Evolutionary conservation across 30 jellyfish, hydroid and myxozoan species (phyloP).

Genomic region (Aurelia sp.): DNA sequence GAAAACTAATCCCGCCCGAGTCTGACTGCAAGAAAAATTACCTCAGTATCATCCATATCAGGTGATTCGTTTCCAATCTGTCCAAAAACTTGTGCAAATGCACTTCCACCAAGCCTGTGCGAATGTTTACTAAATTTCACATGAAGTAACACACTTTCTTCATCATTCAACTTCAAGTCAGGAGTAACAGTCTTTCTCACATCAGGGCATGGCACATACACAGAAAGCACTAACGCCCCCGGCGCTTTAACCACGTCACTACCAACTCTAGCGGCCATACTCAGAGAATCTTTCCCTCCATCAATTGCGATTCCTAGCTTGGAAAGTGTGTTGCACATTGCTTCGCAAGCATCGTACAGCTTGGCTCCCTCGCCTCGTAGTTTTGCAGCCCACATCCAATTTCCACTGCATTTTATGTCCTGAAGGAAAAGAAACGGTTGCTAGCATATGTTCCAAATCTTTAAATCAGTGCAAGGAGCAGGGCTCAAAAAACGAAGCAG

Average conservation of each 20-base stretch:
- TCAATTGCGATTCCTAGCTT: constrained; percentile 83
- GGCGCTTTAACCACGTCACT: constrained; percentile 88
- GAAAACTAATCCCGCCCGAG: too few species aligned
- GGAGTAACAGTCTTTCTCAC: constrained; percentile 87
- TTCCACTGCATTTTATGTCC: constrained; percentile 95
- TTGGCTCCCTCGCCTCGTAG: constrained; percentile 88
- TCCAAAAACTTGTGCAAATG: constrained; percentile 88
- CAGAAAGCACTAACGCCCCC: constrained; percentile 82
- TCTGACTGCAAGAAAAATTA: not conserved
- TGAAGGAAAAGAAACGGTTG: not conserved
- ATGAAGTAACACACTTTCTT: constrained; percentile 42
- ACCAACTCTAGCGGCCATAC: constrained; percentile 93
- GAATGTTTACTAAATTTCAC: constrained; percentile 44
- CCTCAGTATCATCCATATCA: constrained; percentile 87
- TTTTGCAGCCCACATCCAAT: constrained; percentile 98
- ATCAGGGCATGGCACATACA: constrained; percentile 89
- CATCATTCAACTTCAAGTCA: constrained; percentile 55
- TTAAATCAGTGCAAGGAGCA: too few species aligned
- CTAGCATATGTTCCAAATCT: too few species aligned
- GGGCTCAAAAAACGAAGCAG: too few species aligned
- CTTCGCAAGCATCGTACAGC: constrained; percentile 79
- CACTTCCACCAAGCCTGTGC: constrained; percentile 85
- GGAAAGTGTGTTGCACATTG: constrained; percentile 72
- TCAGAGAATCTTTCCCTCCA: constrained; percentile 93
- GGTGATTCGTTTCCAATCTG: constrained; percentile 88